These are phyloP conservation scores for Pristionchus japonicus DNA, from an alignment of 2,888 invertebrate species.

Conservation along the genomic window DNA sequence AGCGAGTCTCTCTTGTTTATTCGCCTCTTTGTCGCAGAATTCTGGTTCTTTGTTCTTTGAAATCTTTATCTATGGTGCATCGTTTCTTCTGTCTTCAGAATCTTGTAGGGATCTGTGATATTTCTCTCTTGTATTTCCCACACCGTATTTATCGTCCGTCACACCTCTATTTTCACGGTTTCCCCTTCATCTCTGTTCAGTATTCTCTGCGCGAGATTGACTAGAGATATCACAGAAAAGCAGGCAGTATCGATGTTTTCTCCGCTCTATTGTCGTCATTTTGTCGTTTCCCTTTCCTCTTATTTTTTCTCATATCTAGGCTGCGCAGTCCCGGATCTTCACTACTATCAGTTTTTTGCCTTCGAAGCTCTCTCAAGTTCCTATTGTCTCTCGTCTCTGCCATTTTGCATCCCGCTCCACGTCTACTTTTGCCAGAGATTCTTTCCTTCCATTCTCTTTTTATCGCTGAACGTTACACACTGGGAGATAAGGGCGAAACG, in stretches of 20 bases:
- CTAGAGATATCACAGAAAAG: not conserved
- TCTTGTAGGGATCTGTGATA: no score
- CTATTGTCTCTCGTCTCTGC: not conserved
- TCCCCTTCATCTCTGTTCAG: no score
- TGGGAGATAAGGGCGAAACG: not conserved
- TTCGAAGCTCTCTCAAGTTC: no score
- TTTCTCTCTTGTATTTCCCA: no score
- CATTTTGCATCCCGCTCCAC: not conserved
- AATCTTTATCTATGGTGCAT: no score
- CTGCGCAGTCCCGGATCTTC: not conserved
- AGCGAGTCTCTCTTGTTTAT: no score
- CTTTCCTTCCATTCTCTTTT: constrained; percentile 23
- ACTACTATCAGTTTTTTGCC: not conserved
- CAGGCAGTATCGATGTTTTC: constrained; percentile 34
- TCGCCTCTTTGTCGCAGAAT: no score
- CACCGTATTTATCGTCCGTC: no score
- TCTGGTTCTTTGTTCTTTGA: no score
- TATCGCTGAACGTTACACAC: constrained; percentile 12
- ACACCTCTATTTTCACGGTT: no score
- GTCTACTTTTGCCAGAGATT: not conserved
- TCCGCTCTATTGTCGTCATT: not conserved
- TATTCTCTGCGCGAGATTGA: not conserved
- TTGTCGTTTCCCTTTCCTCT: not conserved
- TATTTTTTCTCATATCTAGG: not conserved
- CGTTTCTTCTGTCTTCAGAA: no score